Evolutionary conservation across 2,888 invertebrate genomes (phyloP).

Genomic region (Suillia variegata): DNA sequence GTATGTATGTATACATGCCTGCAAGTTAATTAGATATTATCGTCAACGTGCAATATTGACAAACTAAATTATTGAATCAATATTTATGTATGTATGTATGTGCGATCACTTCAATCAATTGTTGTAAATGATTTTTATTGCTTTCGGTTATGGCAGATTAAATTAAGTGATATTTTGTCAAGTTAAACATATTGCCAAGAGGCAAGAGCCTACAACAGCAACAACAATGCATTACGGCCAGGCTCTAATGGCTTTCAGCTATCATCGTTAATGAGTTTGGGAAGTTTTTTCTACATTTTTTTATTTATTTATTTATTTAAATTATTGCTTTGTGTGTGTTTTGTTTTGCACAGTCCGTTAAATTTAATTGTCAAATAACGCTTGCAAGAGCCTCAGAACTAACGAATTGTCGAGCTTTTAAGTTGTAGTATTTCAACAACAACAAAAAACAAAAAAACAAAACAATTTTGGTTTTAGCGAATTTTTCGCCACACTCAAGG

Average conservation of each 20-base stretch:
- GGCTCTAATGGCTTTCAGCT: neutral
- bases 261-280: neutral
- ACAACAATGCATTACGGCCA: neutral
- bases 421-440: too few relatives aligned
- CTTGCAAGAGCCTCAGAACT: too few relatives aligned
- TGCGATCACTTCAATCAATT: conserved; percentile 20
- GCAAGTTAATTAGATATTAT: conserved; percentile 41
- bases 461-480: too few relatives aligned
- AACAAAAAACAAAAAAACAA: too few relatives aligned
- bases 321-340: too few relatives aligned
- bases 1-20: neutral
- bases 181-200: neutral
- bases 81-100: conserved; percentile 48
- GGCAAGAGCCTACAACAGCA: neutral
- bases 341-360: too few relatives aligned
- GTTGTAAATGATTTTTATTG: neutral
- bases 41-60: conserved; percentile 46
- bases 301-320: too few relatives aligned
- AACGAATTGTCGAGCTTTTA: too few relatives aligned
- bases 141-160: neutral
- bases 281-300: neutral
- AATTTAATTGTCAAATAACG: too few relatives aligned
- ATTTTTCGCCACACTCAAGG: too few relatives aligned
- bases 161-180: neutral
- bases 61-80: conserved; percentile 46